Base-by-base conservation (phyloP, 2,888 invertebrate genomes). In the Drosophila histrio region DNA sequence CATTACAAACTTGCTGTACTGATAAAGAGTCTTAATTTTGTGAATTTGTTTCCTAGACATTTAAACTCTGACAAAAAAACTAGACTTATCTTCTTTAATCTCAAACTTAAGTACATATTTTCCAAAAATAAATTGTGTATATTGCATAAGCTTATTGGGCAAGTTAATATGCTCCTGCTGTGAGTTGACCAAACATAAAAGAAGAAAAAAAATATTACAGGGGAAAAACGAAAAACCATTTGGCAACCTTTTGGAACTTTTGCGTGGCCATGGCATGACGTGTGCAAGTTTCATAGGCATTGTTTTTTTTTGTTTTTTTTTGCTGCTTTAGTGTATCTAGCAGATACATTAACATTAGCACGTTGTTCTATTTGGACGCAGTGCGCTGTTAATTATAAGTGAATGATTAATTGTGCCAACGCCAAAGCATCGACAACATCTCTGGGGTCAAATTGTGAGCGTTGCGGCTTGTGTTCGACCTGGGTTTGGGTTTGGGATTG, bases 381-480 rank as follows among this genome's bases (percentile, higher is more conserved):
- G 57, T 72, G 78, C 50, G 77, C 65, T 83, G 84, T 84, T 84
- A 84, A 84, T 84, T 84, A 88, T 88, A 86, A 86, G 72, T 70
- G 75, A 73, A 88, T 88, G 84, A 84, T 84, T 84, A 84, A 84
- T 84, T 84, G 83, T 83, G 84, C 75, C 79, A 76, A 60, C 60
- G 68, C 60, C 61, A 59, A 63, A 50, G 68, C 77, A 60, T 53
- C 81, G 81, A 73, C 66, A 68, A 75, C 70, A 72, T 53, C 68
- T 50, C 62, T 69, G 69, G 59, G 72, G 75, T 71, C 76, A 71
- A 50, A 58, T 70, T 47, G 62, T 30, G 44, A 65, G 46, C 62
- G 50, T 72, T 82, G 79, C 41, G 66, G 69, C 79, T 74, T 57
- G 74, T 63, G 22, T 50, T 36, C 44, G 26, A 56, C 41, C 54